phyloP scores from a whole-genome alignment of 2,888 invertebrate genomes.

The Mesopsocus fuscifrons region DNA sequence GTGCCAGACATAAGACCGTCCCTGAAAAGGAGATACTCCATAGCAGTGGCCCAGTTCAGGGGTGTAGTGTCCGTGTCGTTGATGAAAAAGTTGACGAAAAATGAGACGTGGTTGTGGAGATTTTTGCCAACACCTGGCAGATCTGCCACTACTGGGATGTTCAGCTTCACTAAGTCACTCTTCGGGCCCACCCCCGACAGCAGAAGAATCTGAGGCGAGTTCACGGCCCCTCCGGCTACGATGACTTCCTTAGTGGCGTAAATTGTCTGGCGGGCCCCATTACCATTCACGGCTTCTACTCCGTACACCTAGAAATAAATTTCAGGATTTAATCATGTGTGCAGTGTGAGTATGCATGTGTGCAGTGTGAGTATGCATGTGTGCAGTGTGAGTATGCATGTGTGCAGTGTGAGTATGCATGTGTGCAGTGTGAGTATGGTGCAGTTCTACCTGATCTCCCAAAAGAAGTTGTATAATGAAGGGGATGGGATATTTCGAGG shows the following conservation, averaged over 20 bases:
- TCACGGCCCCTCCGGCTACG: slow-evolving; percentile 62
- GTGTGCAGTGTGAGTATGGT: no score
- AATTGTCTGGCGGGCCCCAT: slow-evolving; percentile 21
- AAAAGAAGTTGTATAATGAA: no score
- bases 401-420: no score
- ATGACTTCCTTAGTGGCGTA: slow-evolving; percentile 50
- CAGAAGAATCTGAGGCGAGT: slow-evolving; percentile 80
- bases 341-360: no score
- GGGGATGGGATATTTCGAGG: no score
- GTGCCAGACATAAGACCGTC: slow-evolving; percentile 83
- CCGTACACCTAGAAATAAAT: slow-evolving; percentile 4
- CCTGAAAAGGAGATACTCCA: slow-evolving; percentile 74
- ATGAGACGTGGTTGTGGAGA: slow-evolving; percentile 72
- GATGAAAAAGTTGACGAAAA: slow-evolving; percentile 56
- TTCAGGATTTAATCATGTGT: no score
- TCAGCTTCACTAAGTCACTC: slow-evolving; percentile 38
- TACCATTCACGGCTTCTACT: slow-evolving; percentile 17
- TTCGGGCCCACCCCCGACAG: slow-evolving; percentile 75
- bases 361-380: no score
- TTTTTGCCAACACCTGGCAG: slow-evolving; percentile 69
- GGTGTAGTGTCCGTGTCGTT: slow-evolving; percentile 71
- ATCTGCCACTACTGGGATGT: slow-evolving; percentile 47
- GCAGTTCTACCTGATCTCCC: no score
- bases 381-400: no score
- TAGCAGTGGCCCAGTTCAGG: slow-evolving; percentile 81